These are phyloP conservation scores for Saccostrea echinata DNA, from an alignment of 1,140 invertebrate species.

Conservation along the genomic window DNA sequence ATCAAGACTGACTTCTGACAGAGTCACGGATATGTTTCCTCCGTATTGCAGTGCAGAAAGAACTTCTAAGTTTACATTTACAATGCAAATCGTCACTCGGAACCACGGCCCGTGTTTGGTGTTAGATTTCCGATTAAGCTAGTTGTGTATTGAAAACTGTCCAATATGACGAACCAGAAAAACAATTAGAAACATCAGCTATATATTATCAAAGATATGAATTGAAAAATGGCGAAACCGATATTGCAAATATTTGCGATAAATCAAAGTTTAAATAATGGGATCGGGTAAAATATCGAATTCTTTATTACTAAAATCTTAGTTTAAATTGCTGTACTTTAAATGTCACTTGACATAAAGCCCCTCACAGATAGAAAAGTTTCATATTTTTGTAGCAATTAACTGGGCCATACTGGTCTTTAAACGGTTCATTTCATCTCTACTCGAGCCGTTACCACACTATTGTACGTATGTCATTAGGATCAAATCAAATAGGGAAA, in stretches of 20 bases:
- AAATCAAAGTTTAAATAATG: not conserved
- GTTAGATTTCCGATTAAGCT: constrained; percentile 38
- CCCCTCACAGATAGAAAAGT: not conserved
- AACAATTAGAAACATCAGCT: not conserved
- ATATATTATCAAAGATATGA: not conserved
- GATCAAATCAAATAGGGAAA: not conserved
- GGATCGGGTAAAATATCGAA: not conserved
- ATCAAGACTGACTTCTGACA: constrained; percentile 10
- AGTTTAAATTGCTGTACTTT: not conserved
- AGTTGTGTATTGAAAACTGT: not conserved
- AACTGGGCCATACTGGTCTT: not conserved
- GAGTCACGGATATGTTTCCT: not conserved
- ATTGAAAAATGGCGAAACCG: constrained; percentile 2
- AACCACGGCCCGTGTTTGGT: constrained; percentile 19
- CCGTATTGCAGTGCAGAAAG: not conserved
- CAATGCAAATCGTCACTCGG: not conserved
- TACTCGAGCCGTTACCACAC: not conserved
- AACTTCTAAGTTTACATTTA: not conserved
- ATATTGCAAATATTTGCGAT: constrained; percentile 1
- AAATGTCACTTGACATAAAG: constrained; percentile 18
- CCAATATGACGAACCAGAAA: not conserved
- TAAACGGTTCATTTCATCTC: not conserved
- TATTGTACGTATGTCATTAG: not conserved
- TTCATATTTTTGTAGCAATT: constrained; percentile 18
- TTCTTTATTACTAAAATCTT: not conserved